Percentiles rank a stretch among this genome's conserved stretches.
These are phyloP conservation scores for Condylura cristata DNA, from an alignment of 2,113 vertebrate genomes.

Conservation along the genomic window DNA sequence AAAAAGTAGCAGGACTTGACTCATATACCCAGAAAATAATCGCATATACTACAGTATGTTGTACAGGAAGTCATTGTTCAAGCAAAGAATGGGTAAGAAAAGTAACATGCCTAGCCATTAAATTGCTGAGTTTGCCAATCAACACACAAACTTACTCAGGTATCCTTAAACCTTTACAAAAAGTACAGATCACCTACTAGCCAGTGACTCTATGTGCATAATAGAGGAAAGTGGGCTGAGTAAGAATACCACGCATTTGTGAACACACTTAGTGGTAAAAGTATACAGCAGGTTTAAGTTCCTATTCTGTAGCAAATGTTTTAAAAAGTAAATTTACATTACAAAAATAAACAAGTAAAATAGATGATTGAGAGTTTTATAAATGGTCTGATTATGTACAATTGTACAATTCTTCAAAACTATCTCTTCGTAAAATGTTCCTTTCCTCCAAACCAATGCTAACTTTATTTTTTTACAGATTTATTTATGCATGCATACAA, in stretches of 20 bases:
- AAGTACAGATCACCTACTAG: background rate
- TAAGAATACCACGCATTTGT: background rate
- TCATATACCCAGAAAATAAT: background rate
- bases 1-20: background rate
- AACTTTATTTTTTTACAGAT: no score
- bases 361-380: background rate
- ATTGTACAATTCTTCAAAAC: background rate
- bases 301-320: background rate
- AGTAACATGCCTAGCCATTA: background rate
- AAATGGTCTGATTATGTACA: background rate
- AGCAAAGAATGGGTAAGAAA: background rate
- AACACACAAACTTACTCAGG: background rate
- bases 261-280: background rate
- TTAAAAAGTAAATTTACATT: background rate
- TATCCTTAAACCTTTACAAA: background rate
- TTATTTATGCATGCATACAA: no score
- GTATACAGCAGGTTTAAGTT: background rate
- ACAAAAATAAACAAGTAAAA: background rate
- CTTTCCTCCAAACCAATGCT: background rate
- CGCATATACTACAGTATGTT: background rate
- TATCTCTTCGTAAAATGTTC: background rate
- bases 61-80: background rate
- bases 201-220: background rate
- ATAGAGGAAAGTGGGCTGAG: background rate
- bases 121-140: background rate